These are phyloP conservation scores for Myiozetetes cayanensis DNA, from an alignment of 2,113 vertebrate genomes.

Conservation along the genomic window DNA sequence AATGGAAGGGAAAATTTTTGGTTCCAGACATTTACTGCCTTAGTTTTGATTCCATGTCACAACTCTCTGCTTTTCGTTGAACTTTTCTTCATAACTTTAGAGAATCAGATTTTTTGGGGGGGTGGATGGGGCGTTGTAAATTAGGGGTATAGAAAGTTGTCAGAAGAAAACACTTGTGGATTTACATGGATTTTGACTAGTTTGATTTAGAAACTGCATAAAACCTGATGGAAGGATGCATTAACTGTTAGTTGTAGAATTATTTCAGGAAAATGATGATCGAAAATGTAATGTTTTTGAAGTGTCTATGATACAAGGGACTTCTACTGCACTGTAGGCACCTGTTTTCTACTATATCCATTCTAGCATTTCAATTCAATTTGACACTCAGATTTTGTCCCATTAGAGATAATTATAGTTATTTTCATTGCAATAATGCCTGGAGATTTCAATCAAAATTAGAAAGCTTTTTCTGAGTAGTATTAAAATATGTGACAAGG, in stretches of 20 bases:
- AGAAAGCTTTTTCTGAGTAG: background rate
- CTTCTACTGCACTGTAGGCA: background rate
- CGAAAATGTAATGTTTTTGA: background rate
- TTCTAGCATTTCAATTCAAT: background rate
- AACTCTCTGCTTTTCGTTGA: background rate
- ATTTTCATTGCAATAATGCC: slow-evolving; percentile 19
- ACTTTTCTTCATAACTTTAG: background rate
- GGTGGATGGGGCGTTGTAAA: rapidly evolving
- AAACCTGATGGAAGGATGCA: background rate
- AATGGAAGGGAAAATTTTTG: background rate
- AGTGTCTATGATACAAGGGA: background rate
- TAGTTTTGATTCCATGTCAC: background rate
- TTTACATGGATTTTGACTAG: background rate
- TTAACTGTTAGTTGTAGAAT: background rate
- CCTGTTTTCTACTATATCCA: background rate
- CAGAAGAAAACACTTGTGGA: background rate
- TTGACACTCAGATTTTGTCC: background rate
- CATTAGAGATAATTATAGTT: background rate
- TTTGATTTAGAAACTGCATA: background rate
- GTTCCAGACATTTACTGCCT: background rate
- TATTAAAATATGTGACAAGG: background rate
- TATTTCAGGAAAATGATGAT: background rate
- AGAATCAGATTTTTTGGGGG: background rate
- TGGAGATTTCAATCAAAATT: slow-evolving; percentile 3
- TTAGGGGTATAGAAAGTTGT: background rate